Evolutionary conservation across 2,888 invertebrate genomes (phyloP).

Genomic region (Notocelia uddmanniana): DNA sequence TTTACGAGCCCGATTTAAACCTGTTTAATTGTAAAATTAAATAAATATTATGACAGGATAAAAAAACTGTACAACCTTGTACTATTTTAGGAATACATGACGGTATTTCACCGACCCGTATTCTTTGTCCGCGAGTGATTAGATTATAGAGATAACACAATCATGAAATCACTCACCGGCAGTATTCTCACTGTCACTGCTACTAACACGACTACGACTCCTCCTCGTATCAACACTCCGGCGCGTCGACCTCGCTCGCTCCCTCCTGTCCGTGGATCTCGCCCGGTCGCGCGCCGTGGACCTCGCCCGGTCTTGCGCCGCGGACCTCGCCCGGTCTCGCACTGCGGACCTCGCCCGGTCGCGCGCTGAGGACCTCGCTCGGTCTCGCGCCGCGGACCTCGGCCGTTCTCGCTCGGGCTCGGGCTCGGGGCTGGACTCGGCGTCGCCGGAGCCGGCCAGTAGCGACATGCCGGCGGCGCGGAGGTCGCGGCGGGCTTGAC

Average conservation of each 20-base stretch:
- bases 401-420: conserved; percentile 2
- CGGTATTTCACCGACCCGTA: too few relatives aligned
- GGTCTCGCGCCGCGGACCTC: too few relatives aligned
- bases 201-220: conserved; percentile 48
- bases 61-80: too few relatives aligned
- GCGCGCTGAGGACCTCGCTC: conserved; percentile 16
- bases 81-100: too few relatives aligned
- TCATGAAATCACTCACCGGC: conserved; percentile 51
- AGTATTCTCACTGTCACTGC: conserved; percentile 59
- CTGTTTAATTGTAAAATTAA: too few relatives aligned
- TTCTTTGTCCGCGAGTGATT: too few relatives aligned
- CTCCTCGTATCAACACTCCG: conserved; percentile 37
- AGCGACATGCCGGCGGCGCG: conserved; percentile 85
- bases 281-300: not conserved
- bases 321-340: not conserved
- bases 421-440: conserved; percentile 51
- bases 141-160: too few relatives aligned
- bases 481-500: conserved; percentile 91
- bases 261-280: not conserved
- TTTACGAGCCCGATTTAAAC: too few relatives aligned
- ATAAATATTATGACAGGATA: too few relatives aligned
- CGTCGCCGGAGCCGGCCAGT: conserved; percentile 62
- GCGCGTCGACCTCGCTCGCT: conserved; percentile 9
- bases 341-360: not conserved
- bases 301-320: not conserved